A percentile compares a stretch with the other conserved stretches of the same genome.
phyloP scores from a whole-genome alignment of 2,113 vertebrate genomes.

The Paraplagusia blochii region DNA sequence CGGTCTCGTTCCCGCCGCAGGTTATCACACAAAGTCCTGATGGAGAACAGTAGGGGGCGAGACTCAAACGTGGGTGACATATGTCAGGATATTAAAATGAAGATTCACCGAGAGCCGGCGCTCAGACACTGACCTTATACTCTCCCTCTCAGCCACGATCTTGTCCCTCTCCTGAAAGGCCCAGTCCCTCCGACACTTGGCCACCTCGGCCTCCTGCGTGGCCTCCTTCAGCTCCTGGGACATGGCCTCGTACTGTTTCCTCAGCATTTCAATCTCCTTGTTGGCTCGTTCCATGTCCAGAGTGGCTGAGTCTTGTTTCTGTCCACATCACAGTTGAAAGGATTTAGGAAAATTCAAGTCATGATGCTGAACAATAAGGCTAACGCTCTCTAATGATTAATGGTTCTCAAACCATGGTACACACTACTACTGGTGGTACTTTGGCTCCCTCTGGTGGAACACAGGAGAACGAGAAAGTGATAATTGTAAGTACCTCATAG shows the following conservation, averaged over 20 bases:
- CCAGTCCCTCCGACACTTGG: slow-evolving; percentile 95
- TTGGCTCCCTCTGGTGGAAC: no score
- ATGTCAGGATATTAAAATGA: no score
- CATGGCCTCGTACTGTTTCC: slow-evolving; percentile 94
- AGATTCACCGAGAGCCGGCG: slow-evolving; percentile 3
- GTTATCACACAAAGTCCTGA: slow-evolving; percentile 93
- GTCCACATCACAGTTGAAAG: background rate
- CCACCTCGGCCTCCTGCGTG: slow-evolving; percentile 93
- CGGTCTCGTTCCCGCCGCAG: slow-evolving; percentile 90
- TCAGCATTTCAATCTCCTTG: slow-evolving; percentile 94
- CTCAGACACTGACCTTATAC: slow-evolving; percentile 81
- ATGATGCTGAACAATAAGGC: no score
- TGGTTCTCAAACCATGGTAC: no score
- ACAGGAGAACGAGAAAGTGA: no score
- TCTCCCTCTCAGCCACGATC: slow-evolving; percentile 95
- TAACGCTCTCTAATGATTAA: no score
- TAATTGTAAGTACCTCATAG: no score
- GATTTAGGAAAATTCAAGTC: background rate
- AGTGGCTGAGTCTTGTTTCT: slow-evolving; percentile 97
- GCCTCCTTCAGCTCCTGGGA: slow-evolving; percentile 96
- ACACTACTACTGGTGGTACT: no score
- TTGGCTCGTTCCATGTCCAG: slow-evolving; percentile 93
- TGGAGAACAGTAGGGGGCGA: background rate
- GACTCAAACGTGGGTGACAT: background rate
- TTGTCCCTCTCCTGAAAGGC: slow-evolving; percentile 98